Base-by-base conservation (phyloP, 2,113 vertebrate species). In the Rhea americana region DNA sequence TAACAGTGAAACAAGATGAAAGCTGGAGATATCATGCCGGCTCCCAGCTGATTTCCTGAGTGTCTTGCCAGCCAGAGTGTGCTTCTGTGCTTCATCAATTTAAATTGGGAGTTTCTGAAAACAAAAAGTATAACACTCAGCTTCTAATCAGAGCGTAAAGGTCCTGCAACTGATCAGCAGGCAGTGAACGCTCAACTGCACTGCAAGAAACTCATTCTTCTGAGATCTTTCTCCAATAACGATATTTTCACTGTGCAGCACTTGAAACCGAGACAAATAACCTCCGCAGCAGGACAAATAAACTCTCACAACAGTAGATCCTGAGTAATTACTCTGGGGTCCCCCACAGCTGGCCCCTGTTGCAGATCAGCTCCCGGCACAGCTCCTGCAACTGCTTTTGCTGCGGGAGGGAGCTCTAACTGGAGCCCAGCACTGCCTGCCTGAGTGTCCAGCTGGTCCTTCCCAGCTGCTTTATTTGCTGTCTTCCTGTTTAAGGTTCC, bases 91-190 rank as follows among this genome's bases (percentile, higher is more conserved):
- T 84, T 85, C 86, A 93, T 94, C 92, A 80, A 95, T 90, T 93
- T 87, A 87, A 93, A 95, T 67, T 51, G 78, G 41, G 88, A 93
- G 47, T 85, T 96, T 96, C 94, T 94, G 92, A 95, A 96, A 95
- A 96, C 93, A 95, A 91, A 59, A 94, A 84, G 37, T 82, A 75
- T 55, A 82, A 82, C 62, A 47, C 77, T 86, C 53, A 1, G 81
- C 62, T 85, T 90, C 83, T 89, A 89, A 95, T 87, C 86, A 87
- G 90, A 89, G 94, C 19, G 0, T 62, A 93, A 91, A 93, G 83
- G 88, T 93, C 86, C 67, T 0, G 0, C 22, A 12, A 47, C 74
- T 71, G 81, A 92, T 93, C 85, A 93, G 88, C 88, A 87, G 74
- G 74, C 81, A 93, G 45, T 13, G 79, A 90, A 82, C 0, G 2